Evolutionary conservation across 2,113 vertebrate genomes (phyloP), one percentile per base, ranked within the genome.

Genomic region (Hydrochoerus hydrochaeris): DNA sequence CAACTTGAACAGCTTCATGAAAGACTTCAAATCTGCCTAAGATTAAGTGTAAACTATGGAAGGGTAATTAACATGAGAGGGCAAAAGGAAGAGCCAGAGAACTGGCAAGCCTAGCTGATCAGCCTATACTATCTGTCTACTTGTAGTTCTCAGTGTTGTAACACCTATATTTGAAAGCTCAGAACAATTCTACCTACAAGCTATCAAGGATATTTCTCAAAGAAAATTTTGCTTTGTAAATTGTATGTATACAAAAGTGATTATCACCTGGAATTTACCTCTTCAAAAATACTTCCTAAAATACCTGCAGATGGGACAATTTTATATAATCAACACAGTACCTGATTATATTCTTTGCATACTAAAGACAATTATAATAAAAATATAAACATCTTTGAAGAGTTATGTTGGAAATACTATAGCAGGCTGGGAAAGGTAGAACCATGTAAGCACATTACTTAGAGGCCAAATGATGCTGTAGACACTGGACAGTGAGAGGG

Each of bases 161-260:
- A 85, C 67, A 85, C 38, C 32, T 90, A 75, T 69, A 94, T 52
- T 46, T 73, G 46, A 95, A 93, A 83, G 96, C 90, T 94, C 91
- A 30, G 54, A 93, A 75, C 78, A 8, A 96, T 71, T 94, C 28
- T 88, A 94, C 32, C 20, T 87, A 24, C 90, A 14, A 90, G 82
- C 75, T 96, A 90, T n/a, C 82, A 85, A 97, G 67, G 41, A 3
- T 0, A 73, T 84, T 97, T 94, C 78, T 91, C 58, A 19, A 38
- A 87, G 30, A 73, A 86, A 90, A 81, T 69, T 91, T 91, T 90
- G n/a, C 41, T 90, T 92, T 81, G 80, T 9, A 30, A 95, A 16
- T 80, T 46, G 46, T n/a, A n/a, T n/a, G n/a, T n/a, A n/a, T n/a
- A n/a, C n/a, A n/a, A n/a, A n/a, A n/a, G n/a, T n/a, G n/a, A n/a